A percentile compares a stretch with the other conserved stretches of the same genome.
phyloP scores from a whole-genome alignment of 92 coral and sea anemone species.

The Phenganax marumi region DNA sequence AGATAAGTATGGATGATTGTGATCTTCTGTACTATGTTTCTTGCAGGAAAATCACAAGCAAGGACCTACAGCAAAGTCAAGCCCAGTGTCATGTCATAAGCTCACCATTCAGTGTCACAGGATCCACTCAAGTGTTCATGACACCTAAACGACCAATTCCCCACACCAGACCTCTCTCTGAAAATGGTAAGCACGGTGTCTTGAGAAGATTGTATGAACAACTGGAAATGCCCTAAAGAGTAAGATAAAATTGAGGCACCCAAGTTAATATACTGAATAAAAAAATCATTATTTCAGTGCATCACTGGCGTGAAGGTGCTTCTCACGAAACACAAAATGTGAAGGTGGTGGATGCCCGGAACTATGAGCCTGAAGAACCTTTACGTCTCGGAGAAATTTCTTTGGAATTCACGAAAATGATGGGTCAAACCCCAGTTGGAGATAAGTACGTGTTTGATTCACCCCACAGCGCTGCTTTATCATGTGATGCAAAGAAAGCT shows the following conservation, averaged over 20 bases:
- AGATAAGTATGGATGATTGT: too few relatives aligned
- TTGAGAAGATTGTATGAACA: neutral
- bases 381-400: slow-evolving; percentile 30
- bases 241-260: neutral
- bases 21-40: neutral
- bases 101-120: slow-evolving; percentile 76
- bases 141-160: slow-evolving; percentile 80
- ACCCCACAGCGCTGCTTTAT: slow-evolving; percentile 27
- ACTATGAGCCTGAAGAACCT: slow-evolving; percentile 50
- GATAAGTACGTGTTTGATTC: slow-evolving; percentile 50
- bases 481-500: slow-evolving; percentile 36
- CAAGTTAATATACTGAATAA: neutral
- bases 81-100: slow-evolving; percentile 64
- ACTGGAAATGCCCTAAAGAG: neutral
- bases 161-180: slow-evolving; percentile 72
- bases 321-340: slow-evolving; percentile 88
- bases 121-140: slow-evolving; percentile 95
- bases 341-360: slow-evolving; percentile 84
- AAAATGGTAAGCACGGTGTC: slow-evolving; percentile 65
- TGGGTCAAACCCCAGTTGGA: slow-evolving; percentile 41
- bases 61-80: slow-evolving; percentile 1
- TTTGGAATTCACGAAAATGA: slow-evolving; percentile 35
- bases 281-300: slow-evolving; percentile 43
- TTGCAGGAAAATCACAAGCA: slow-evolving; percentile 39
- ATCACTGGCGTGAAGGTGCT: slow-evolving; percentile 52